These are phyloP conservation scores for Smutsia temminckii DNA, from an alignment of 2,797 vertebrate genomes.

Conservation along the genomic window DNA sequence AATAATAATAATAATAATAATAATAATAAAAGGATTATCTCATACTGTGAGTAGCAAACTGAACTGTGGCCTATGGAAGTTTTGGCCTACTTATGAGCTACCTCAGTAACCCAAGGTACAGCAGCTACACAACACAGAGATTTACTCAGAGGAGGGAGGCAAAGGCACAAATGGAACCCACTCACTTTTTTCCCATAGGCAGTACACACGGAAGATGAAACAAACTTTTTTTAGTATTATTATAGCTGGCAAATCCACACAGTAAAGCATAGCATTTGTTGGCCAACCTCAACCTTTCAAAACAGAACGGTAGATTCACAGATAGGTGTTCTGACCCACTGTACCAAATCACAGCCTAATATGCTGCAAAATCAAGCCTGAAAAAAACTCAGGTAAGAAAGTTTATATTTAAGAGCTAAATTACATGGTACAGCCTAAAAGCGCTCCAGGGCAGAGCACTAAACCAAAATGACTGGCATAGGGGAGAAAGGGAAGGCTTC, in stretches of 20 bases:
- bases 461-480: neutral
- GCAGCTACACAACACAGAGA: neutral
- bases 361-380: neutral
- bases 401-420: conserved; percentile 28
- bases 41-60: neutral
- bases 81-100: neutral
- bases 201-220: neutral
- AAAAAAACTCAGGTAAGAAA: neutral
- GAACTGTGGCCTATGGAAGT: neutral
- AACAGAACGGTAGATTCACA: neutral
- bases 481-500: neutral
- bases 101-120: neutral
- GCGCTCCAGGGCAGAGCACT: neutral
- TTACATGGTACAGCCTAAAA: neutral
- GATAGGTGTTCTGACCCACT: neutral
- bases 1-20: neutral
- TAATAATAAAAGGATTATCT: neutral
- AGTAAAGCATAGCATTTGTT: neutral
- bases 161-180: neutral
- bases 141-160: neutral
- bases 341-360: neutral
- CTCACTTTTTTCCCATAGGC: neutral
- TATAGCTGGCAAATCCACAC: neutral
- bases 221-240: neutral
- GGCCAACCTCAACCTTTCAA: neutral